Base-by-base conservation (phyloP, 2,113 vertebrate genomes). In the Phodopus roborovskii region DNA sequence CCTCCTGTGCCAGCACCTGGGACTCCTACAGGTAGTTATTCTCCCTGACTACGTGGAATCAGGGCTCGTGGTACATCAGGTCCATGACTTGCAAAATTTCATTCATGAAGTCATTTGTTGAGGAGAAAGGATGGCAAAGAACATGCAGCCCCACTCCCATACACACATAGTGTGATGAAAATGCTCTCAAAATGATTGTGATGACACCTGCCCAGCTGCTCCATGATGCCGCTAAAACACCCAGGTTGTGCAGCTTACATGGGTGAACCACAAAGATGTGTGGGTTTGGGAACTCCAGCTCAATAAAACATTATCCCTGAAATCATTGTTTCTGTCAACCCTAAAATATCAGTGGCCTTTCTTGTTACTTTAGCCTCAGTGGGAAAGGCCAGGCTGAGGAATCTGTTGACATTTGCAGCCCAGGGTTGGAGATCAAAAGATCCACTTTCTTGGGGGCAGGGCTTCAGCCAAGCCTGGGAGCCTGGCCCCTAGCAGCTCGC, bases 1-100 rank as follows among this genome's bases (percentile, higher is more conserved):
- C 20, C 39, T 5, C 42, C 0, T 0, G 1, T 19, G 39, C 19
- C 3, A 5, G 22, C 4, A 7, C 33, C 92, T 7, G 16, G 28
- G 66, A 71, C 39, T n/a, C 7, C 28, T 0, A 10, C 1, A 5
- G 7, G 5, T 56, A 5, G 11, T 7, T 56, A 2, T 33, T 56
- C 17, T 42, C 3, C 11, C 68, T 8, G 4, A 22, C 19, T 2
- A 28, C 45, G 30, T 13, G 28, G 20, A 91, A 33, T 45, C 82
- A 70, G 4, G 39, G 39, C 1, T 74, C 60, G 8, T 1, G 2
- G 28, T 30, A 73, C 10, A 77, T 24, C 7, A 77, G 39, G 36
- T 20, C 16, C 66, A 2, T 0, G 0, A 45, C 24, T 15, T 17
- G 26, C 48, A n/a, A 56, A 45, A 17, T 28, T n/a, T 58, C 45